These are phyloP conservation scores for Cremastinae sp. DNA, from an alignment of 2,888 invertebrate genomes.

Conservation along the genomic window DNA sequence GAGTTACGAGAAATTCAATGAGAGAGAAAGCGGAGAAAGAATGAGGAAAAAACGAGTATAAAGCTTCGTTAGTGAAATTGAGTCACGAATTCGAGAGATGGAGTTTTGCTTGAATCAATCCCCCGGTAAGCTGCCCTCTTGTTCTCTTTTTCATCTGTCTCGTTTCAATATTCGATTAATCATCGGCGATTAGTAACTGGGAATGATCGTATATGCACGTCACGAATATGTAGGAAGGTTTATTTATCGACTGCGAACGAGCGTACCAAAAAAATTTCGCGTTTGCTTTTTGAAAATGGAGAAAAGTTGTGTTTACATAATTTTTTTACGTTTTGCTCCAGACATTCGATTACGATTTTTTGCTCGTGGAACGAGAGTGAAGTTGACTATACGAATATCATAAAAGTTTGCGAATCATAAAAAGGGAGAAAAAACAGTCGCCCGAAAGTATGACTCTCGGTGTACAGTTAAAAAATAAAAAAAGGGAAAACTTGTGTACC, in stretches of 20 bases:
- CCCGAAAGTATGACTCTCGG: background rate
- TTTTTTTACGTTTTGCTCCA: background rate
- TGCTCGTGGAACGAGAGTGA: background rate
- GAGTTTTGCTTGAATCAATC: conserved; percentile 45
- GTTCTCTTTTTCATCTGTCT: background rate
- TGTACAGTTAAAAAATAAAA: conserved; percentile 13
- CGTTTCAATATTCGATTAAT: conserved; percentile 53
- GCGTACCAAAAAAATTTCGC: background rate
- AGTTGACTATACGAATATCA: background rate
- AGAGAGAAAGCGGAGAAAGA: conserved; percentile 9
- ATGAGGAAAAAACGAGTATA: conserved; percentile 38
- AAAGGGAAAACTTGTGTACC: conserved; percentile 15
- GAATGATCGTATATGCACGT: conserved; percentile 43
- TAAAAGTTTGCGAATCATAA: conserved; percentile 6
- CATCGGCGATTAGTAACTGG: conserved; percentile 43
- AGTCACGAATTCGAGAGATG: conserved; percentile 53
- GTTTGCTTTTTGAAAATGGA: background rate
- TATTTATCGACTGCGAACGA: background rate
- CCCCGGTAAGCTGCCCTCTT: conserved; percentile 1
- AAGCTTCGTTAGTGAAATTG: conserved; percentile 60
- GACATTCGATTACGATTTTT: background rate
- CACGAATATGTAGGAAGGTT: conserved; percentile 17
- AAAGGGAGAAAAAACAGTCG: background rate
- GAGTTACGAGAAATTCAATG: conserved; percentile 25
- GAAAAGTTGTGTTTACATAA: background rate